These are phyloP conservation scores for Eueides isabella DNA, from an alignment of 1,140 invertebrate genomes.

Conservation along the genomic window DNA sequence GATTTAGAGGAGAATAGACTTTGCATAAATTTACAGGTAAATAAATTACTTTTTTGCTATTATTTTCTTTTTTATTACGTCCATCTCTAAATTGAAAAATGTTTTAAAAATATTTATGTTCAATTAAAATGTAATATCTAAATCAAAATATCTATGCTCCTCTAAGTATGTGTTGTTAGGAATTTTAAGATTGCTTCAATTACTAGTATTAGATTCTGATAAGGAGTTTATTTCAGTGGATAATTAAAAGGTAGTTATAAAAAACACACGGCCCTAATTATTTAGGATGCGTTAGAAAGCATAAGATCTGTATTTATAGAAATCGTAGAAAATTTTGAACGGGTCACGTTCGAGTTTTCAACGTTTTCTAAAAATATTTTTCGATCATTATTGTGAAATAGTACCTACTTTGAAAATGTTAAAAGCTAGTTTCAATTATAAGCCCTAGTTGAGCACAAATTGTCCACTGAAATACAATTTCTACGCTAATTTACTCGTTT, in stretches of 20 bases:
- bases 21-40: neutral
- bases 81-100: too few relatives aligned
- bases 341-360: too few relatives aligned
- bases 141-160: neutral
- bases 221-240: conserved; percentile 55
- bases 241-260: conserved; percentile 9
- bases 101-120: neutral
- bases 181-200: conserved; percentile 70
- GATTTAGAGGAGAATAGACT: neutral
- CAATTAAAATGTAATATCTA: neutral
- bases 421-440: neutral
- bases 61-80: too few relatives aligned
- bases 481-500: conserved; percentile 48
- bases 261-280: neutral
- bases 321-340: too few relatives aligned
- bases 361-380: too few relatives aligned
- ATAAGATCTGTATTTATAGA: neutral
- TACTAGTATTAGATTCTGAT: conserved; percentile 52
- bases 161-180: conserved; percentile 16
- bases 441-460: conserved; percentile 33
- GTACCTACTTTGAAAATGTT: neutral
- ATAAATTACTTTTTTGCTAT: too few relatives aligned
- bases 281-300: conserved; percentile 6
- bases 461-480: conserved; percentile 57
- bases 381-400: too few relatives aligned